phyloP scores from a whole-genome alignment of 2,797 vertebrate genomes.

The Pristis pectinata region DNA sequence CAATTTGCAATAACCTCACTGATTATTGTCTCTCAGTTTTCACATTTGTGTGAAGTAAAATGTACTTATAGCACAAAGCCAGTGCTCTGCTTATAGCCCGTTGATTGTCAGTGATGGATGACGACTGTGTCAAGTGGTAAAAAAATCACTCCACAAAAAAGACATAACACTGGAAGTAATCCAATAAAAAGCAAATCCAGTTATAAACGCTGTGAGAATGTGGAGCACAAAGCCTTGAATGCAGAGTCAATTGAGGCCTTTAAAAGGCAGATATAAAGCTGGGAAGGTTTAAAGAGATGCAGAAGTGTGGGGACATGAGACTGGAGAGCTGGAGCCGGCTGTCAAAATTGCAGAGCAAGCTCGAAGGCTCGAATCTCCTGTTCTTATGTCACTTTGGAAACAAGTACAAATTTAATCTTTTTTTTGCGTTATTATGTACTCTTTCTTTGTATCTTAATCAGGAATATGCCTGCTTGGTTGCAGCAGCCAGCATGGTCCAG shows the following conservation, averaged over 20 bases:
- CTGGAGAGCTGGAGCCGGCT: no score
- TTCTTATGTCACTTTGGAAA: no score
- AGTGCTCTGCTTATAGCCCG: neutral
- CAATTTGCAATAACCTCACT: neutral
- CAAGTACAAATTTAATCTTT: no score
- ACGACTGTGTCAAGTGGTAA: neutral
- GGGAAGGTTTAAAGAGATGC: neutral
- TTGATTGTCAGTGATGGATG: neutral
- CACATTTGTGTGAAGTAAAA: conserved; percentile 7
- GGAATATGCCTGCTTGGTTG: no score
- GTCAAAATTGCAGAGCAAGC: no score
- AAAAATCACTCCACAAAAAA: neutral
- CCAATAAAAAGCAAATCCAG: neutral
- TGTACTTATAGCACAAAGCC: neutral
- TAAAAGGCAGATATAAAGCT: neutral
- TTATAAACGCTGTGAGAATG: neutral
- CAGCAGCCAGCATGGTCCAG: no score
- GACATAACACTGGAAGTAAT: neutral
- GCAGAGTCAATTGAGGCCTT: neutral
- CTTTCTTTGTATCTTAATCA: no score
- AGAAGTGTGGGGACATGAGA: neutral
- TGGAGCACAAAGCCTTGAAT: neutral
- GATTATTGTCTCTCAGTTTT: neutral
- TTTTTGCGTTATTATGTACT: no score
- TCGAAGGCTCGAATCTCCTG: no score